Conservation (phyloP, 2,113 vertebrate species). For the Oncorhynchus keta region DNA sequence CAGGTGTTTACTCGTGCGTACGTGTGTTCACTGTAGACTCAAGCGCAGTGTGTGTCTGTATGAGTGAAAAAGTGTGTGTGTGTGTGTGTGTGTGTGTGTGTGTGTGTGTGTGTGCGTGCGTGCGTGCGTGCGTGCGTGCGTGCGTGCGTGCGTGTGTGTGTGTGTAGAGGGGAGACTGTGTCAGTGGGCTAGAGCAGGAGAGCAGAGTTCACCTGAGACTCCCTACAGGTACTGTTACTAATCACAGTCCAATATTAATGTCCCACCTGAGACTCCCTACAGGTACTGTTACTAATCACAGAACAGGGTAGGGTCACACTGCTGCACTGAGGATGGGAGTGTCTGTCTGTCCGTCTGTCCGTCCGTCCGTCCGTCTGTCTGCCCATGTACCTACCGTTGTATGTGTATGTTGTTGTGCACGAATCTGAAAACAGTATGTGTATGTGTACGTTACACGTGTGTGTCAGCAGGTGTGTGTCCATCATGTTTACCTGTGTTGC, state of each 20-base stretch:
- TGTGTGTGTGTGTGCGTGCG: not conserved
- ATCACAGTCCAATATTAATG: no score
- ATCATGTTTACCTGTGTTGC: not conserved
- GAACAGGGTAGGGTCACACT: conserved; percentile 9
- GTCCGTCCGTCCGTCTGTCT: not conserved
- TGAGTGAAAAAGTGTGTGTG: not conserved
- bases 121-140: conserved; percentile 13
- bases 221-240: no score
- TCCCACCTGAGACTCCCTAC: no score
- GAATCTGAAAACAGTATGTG: not conserved
- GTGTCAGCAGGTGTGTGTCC: not conserved
- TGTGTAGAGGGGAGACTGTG: conserved; percentile 30
- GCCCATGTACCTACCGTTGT: not conserved
- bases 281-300: not conserved
- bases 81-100: not conserved
- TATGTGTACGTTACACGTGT: conserved; percentile 3
- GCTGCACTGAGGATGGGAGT: not conserved
- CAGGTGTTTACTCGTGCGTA: no score
- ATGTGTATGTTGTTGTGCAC: not conserved
- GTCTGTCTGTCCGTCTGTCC: not conserved
- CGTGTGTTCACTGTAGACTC: not conserved
- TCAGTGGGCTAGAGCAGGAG: conserved; percentile 33
- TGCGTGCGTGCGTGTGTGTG: conserved; percentile 11
- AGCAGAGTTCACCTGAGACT: not conserved
- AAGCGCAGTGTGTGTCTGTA: not conserved